Evolutionary conservation across 2,113 vertebrate species (phyloP).

Genomic region (Pachyramphus minor): DNA sequence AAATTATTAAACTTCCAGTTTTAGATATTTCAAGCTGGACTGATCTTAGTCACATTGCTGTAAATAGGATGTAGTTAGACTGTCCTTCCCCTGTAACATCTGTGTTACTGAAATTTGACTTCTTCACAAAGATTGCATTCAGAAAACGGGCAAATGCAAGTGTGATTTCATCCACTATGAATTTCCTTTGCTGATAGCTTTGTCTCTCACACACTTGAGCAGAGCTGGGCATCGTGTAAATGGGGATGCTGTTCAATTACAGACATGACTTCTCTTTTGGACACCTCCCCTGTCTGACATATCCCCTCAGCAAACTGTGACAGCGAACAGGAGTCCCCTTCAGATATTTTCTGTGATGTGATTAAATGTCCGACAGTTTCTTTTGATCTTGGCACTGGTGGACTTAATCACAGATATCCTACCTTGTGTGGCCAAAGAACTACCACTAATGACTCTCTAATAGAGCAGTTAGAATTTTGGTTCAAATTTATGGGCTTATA

Average conservation of each 20-base stretch:
- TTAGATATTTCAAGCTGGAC: background rate
- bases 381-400: background rate
- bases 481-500: slow-evolving; percentile 3
- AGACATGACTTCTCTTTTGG: background rate
- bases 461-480: background rate
- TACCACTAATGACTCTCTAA: background rate
- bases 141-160: background rate
- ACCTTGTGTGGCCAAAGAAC: background rate
- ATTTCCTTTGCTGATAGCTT: background rate
- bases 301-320: background rate
- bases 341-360: background rate
- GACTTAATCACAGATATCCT: background rate
- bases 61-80: background rate
- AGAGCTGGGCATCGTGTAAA: background rate
- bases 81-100: background rate
- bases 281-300: background rate
- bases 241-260: background rate
- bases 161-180: slow-evolving; percentile 2
- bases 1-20: background rate
- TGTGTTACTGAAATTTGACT: slow-evolving; percentile 2
- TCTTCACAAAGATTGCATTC: slow-evolving; percentile 18
- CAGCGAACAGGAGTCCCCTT: background rate
- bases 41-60: background rate
- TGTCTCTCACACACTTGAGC: background rate
- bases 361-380: background rate